Conservation (phyloP, 2,888 invertebrate genomes). For the Willowsia nigromaculata region DNA sequence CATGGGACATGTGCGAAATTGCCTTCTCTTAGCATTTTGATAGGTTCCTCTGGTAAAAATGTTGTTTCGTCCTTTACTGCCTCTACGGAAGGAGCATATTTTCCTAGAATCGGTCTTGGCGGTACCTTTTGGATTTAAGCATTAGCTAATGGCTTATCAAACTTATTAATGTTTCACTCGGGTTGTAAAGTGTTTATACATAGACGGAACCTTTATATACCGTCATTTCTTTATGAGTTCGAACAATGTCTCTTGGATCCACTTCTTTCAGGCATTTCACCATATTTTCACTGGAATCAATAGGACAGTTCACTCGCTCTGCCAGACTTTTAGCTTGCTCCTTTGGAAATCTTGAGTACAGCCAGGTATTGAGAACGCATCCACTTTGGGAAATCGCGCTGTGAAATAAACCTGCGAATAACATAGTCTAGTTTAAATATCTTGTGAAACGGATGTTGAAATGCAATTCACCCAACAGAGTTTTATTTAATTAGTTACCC, state of each 20-base stretch:
- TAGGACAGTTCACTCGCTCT: constrained; percentile 69
- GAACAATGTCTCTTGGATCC: constrained; percentile 68
- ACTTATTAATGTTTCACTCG: not conserved
- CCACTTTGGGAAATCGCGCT: constrained; percentile 71
- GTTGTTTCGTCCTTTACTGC: constrained; percentile 80
- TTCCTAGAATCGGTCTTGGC: constrained; percentile 59
- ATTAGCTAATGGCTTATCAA: too few species aligned
- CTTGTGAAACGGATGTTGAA: not conserved
- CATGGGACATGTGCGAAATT: constrained; percentile 82
- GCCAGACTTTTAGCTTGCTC: constrained; percentile 70
- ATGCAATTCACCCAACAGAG: too few species aligned
- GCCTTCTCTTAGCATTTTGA: constrained; percentile 81
- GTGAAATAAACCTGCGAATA: constrained; percentile 64
- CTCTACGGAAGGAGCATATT: constrained; percentile 72
- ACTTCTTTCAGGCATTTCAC: constrained; percentile 70
- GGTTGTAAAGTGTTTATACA: not conserved
- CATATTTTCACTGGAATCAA: constrained; percentile 54
- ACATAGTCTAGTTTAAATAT: not conserved
- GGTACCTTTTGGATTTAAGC: constrained; percentile 43
- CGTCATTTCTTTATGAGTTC: constrained; percentile 73
- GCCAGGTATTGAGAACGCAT: constrained; percentile 61
- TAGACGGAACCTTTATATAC: not conserved
- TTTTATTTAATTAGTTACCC: constrained; percentile 53
- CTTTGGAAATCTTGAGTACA: constrained; percentile 65
- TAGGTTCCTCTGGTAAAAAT: constrained; percentile 81